These are phyloP conservation scores for Triplophysa dalaica DNA, from an alignment of 2,113 vertebrate genomes.

Conservation along the genomic window DNA sequence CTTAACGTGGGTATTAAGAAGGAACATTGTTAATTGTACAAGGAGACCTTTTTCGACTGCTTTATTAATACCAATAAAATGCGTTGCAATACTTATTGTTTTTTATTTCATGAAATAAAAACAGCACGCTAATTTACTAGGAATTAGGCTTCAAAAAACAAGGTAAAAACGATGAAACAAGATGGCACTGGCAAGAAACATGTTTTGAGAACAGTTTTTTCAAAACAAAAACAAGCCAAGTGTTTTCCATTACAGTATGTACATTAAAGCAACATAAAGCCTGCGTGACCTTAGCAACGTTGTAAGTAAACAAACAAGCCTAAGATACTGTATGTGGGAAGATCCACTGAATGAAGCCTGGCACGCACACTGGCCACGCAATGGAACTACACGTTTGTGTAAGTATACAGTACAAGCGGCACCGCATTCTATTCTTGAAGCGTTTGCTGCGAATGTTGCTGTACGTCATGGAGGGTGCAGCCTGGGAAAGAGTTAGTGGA, in stretches of 20 bases:
- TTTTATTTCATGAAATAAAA: background rate
- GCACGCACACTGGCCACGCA: slow-evolving; percentile 33
- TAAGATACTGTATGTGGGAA: slow-evolving; percentile 43
- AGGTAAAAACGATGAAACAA: background rate
- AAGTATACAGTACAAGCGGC: slow-evolving; percentile 36
- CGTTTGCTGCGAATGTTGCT: slow-evolving; percentile 35
- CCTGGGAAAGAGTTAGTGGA: slow-evolving; percentile 43
- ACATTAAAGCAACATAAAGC: slow-evolving; percentile 5
- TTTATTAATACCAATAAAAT: background rate
- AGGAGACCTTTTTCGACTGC: background rate
- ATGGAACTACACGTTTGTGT: slow-evolving; percentile 12
- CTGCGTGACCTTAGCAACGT: slow-evolving; percentile 36
- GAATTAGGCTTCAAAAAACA: background rate
- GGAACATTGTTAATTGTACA: slow-evolving; percentile 11
- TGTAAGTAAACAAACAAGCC: slow-evolving; percentile 46
- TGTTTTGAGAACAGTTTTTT: background rate
- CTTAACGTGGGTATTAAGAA: slow-evolving; percentile 38
- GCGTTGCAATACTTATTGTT: background rate
- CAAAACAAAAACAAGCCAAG: background rate
- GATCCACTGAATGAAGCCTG: slow-evolving; percentile 37
- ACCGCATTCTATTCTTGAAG: slow-evolving; percentile 32
- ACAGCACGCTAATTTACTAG: too few relatives aligned
- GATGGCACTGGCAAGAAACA: background rate
- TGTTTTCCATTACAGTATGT: background rate
- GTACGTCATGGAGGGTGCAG: slow-evolving; percentile 43